These are phyloP conservation scores for Silurus aristotelis DNA, from an alignment of 2,797 vertebrate genomes.

Conservation along the genomic window DNA sequence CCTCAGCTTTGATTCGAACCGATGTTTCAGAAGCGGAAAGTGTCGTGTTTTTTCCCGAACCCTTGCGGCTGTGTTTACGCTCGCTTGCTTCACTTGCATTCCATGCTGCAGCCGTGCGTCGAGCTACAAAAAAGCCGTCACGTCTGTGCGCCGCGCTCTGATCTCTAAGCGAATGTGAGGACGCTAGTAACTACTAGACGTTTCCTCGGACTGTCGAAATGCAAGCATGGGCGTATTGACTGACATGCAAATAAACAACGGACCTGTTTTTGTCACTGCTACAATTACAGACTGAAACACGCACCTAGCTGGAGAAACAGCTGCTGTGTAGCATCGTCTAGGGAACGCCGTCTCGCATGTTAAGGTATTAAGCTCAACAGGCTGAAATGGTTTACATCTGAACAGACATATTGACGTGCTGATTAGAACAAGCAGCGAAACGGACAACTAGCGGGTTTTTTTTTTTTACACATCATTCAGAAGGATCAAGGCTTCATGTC, in stretches of 20 bases:
- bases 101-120: neutral
- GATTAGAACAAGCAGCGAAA: constrained; percentile 6
- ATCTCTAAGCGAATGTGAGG: constrained; percentile 46
- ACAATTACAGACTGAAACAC: constrained; percentile 45
- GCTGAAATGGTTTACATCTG: neutral
- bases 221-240: constrained; percentile 58
- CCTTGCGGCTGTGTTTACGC: constrained; percentile 32
- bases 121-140: neutral
- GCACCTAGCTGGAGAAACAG: constrained; percentile 48
- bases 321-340: constrained; percentile 59
- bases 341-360: constrained; percentile 53
- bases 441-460: neutral
- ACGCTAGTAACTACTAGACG: constrained; percentile 44
- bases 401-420: neutral
- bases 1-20: constrained; percentile 19
- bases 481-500: constrained; percentile 15
- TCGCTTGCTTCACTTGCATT: constrained; percentile 9
- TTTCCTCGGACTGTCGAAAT: constrained; percentile 46
- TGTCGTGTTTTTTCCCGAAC: constrained; percentile 1
- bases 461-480: constrained; percentile 8
- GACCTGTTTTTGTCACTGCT: constrained; percentile 53
- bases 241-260: constrained; percentile 55
- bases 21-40: constrained; percentile 31
- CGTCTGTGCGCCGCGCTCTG: neutral
- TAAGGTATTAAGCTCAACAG: constrained; percentile 49